A percentile compares a stretch with the other conserved stretches of the same genome.
These are phyloP conservation scores for Papilio demoleus DNA, from an alignment of 2,888 invertebrate genomes.

Conservation along the genomic window DNA sequence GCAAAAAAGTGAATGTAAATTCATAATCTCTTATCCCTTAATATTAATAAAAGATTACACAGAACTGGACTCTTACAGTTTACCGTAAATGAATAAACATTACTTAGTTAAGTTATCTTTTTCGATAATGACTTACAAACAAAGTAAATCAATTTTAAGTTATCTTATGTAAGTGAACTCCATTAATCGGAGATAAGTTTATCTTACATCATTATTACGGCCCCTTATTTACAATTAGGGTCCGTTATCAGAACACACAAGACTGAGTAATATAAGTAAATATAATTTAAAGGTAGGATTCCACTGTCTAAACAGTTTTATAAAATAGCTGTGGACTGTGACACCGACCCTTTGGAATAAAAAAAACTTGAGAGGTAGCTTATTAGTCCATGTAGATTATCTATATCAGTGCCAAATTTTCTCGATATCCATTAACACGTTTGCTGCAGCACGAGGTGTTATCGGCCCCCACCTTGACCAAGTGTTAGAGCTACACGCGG, in stretches of 20 bases:
- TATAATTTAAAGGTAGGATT: not conserved
- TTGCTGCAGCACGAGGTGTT: no score
- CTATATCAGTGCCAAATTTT: no score
- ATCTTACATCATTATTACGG: constrained; percentile 19
- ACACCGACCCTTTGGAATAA: no score
- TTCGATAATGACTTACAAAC: constrained; percentile 16
- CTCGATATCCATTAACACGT: no score
- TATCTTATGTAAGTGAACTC: constrained; percentile 14
- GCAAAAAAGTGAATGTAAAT: not conserved
- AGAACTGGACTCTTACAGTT: not conserved
- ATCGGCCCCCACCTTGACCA: no score
- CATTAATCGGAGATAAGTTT: constrained; percentile 18
- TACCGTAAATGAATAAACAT: not conserved
- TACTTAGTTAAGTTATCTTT: constrained; percentile 11
- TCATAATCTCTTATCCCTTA: not conserved
- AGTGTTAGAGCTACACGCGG: no score
- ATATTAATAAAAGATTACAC: not conserved
- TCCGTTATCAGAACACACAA: constrained; percentile 16
- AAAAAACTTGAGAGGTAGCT: no score
- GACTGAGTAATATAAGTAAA: constrained; percentile 5
- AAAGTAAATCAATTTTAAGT: constrained; percentile 8
- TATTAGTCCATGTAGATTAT: no score
- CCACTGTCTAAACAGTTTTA: not conserved
- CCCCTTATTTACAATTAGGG: constrained; percentile 20
- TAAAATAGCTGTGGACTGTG: not conserved